Percentiles rank a stretch among this genome's conserved stretches.
These are phyloP conservation scores for Acleris sparsana DNA, from an alignment of 2,888 invertebrate genomes.

Conservation along the genomic window DNA sequence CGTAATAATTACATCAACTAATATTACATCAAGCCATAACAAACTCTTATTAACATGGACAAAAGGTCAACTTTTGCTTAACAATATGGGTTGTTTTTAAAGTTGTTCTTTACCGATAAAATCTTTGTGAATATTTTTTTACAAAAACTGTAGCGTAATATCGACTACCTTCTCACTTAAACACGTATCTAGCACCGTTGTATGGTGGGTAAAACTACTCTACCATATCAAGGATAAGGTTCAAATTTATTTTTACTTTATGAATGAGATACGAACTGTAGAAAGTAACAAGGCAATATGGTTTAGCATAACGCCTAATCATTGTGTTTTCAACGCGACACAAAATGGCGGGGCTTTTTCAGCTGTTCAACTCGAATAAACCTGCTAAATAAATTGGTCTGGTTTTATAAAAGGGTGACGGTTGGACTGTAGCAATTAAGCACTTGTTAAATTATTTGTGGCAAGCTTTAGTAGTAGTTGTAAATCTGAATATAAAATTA, in stretches of 20 bases:
- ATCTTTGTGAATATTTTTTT: conserved; percentile 27
- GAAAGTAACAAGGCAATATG: conserved; percentile 7
- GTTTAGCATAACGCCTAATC: conserved; percentile 21
- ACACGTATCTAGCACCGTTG: no score
- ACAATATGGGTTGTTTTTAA: background rate
- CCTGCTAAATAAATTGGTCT: conserved; percentile 3
- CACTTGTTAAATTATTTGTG: no score
- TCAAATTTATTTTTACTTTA: no score
- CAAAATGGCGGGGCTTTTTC: background rate
- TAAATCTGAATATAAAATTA: no score
- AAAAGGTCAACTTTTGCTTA: background rate
- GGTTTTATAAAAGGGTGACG: background rate
- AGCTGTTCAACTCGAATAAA: background rate
- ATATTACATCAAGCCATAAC: conserved; percentile 8
- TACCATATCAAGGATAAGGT: no score
- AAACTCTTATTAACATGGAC: background rate
- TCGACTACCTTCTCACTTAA: no score
- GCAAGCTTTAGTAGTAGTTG: no score
- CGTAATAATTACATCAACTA: conserved; percentile 24
- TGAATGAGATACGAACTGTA: no score
- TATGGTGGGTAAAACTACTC: no score
- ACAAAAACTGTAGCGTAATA: conserved; percentile 35
- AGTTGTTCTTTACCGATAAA: conserved; percentile 9
- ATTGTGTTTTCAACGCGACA: conserved; percentile 28
- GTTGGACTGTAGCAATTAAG: background rate